Percentiles rank a stretch among this genome's conserved stretches.
phyloP scores from a whole-genome alignment of 2,113 vertebrate species.

The Rhabdomys dilectus region DNA sequence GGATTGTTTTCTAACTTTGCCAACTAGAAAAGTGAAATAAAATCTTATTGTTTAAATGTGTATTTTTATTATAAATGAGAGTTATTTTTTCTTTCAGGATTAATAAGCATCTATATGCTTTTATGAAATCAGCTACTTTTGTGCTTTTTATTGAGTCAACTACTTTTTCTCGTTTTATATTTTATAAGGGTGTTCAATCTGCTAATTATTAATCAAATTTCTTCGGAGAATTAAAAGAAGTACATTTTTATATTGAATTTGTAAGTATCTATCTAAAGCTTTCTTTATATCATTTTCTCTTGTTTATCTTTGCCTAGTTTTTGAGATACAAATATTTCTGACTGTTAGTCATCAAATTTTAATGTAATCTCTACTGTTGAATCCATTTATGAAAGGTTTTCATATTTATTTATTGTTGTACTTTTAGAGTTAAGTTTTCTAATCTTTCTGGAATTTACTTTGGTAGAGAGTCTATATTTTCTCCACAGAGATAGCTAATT shows the following conservation, averaged over 20 bases:
- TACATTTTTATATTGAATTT: neutral
- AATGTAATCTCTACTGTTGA: conserved; percentile 15
- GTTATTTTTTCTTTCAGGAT: neutral
- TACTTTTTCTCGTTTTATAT: neutral
- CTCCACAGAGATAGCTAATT: conserved; percentile 65
- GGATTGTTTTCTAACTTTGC: neutral
- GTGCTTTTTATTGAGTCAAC: conserved; percentile 21
- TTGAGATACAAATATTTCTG: conserved; percentile 50
- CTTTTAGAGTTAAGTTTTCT: conserved; percentile 56
- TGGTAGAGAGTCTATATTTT: conserved; percentile 50
- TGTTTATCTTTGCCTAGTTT: conserved; percentile 46
- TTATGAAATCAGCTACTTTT: conserved; percentile 24
- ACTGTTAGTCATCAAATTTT: conserved; percentile 17
- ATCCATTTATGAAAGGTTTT: conserved; percentile 45
- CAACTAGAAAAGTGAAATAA: conserved; percentile 35
- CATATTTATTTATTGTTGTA: conserved; percentile 41
- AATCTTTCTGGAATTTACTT: conserved; percentile 72
- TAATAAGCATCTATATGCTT: conserved; percentile 8
- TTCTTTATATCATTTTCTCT: neutral
- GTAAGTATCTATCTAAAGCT: conserved; percentile 8
- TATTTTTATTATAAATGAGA: conserved; percentile 50
- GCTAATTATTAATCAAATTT: conserved; percentile 12
- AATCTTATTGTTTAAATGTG: conserved; percentile 35
- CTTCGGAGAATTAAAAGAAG: neutral
- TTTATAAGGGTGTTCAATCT: conserved; percentile 38